These are phyloP conservation scores for Hystrix cristata DNA, from an alignment of 2,113 vertebrate genomes.

Conservation along the genomic window DNA sequence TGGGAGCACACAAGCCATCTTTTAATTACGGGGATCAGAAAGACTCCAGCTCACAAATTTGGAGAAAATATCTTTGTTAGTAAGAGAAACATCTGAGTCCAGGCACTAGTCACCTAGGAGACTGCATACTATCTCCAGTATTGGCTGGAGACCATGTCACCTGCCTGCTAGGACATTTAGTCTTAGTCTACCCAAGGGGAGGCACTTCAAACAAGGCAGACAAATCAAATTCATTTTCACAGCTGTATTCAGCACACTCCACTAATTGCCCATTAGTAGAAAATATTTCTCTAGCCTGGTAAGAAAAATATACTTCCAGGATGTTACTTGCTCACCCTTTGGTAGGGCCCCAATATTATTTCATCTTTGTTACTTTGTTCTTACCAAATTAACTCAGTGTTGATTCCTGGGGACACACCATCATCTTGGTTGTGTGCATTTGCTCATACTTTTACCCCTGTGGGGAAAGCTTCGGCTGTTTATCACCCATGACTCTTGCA, in stretches of 20 bases:
- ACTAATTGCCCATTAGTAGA: background rate
- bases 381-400: background rate
- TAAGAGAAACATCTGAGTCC: background rate
- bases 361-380: background rate
- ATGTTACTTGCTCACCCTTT: background rate
- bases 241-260: constrained; percentile 3
- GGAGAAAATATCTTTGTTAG: background rate
- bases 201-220: background rate
- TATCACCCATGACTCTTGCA: background rate
- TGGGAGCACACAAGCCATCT: background rate
- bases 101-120: background rate
- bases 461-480: background rate
- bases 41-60: background rate
- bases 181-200: background rate
- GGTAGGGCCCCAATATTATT: background rate
- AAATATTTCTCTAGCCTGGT: background rate
- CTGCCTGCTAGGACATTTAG: background rate
- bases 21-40: background rate
- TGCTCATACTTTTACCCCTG: background rate
- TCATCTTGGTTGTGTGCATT: background rate
- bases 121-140: background rate
- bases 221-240: constrained; percentile 50
- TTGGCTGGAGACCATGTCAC: background rate
- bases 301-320: constrained; percentile 29
- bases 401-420: background rate